phyloP scores from a whole-genome alignment of 2,113 vertebrate species.

The Serilophus lunatus region DNA sequence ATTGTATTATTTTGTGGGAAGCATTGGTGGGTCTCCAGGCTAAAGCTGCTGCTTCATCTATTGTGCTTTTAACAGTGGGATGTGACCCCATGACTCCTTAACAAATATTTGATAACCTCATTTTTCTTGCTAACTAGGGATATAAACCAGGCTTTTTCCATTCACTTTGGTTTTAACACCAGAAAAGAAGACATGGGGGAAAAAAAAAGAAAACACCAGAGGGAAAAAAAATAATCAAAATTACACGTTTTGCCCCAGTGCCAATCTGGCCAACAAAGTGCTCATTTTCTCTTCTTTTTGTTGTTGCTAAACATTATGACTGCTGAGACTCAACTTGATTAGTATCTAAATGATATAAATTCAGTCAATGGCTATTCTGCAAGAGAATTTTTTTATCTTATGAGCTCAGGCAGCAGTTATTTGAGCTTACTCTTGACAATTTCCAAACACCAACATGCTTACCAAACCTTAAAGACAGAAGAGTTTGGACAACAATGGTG shows the following conservation, averaged over 20 bases:
- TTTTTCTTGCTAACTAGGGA: background rate
- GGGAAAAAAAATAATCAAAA: no score
- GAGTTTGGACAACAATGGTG: background rate
- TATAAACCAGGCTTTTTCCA: background rate
- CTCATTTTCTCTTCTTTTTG: background rate
- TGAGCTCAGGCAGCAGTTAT: background rate
- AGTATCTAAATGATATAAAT: background rate
- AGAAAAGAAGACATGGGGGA: background rate
- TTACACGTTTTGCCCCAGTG: background rate
- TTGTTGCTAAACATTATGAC: background rate
- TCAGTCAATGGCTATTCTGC: background rate
- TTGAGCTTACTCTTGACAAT: background rate
- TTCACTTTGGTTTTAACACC: background rate
- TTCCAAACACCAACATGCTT: background rate
- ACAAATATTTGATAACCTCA: background rate
- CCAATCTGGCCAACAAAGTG: background rate
- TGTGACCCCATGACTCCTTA: background rate
- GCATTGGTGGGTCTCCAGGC: background rate
- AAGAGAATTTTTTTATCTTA: background rate
- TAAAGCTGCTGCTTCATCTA: background rate
- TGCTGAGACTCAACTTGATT: background rate
- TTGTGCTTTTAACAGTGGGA: background rate
- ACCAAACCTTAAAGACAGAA: background rate
- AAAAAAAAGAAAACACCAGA: background rate
- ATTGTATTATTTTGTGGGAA: background rate